Conservation (phyloP, 2,113 vertebrate species). For the Apteryx mantelli region DNA sequence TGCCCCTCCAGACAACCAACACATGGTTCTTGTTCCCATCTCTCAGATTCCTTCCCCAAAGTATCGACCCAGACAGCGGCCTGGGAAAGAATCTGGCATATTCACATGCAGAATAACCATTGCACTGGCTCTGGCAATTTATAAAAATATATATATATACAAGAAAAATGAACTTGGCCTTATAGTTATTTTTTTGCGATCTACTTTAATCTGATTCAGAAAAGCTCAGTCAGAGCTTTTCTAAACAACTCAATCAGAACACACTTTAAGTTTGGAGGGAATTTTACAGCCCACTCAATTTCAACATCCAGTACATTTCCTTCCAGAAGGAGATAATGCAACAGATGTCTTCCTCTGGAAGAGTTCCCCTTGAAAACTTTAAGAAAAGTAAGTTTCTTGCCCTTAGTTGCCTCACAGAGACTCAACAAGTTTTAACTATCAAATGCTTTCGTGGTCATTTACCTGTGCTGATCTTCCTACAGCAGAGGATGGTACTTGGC, state of each 20-base stretch:
- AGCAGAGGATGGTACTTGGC: background rate
- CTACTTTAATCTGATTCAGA: background rate
- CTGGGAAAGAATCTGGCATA: background rate
- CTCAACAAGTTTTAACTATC: background rate
- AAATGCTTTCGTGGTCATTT: fast-evolving
- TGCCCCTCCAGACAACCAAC: background rate
- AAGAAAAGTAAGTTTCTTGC: background rate
- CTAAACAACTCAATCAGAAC: background rate
- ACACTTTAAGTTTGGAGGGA: background rate
- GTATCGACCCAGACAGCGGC: background rate
- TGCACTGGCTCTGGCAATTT: background rate
- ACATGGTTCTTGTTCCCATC: background rate
- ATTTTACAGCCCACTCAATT: background rate
- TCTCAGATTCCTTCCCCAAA: background rate
- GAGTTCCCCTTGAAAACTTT: background rate
- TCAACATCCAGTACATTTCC: background rate
- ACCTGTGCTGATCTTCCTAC: fast-evolving
- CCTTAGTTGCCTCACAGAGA: fast-evolving
- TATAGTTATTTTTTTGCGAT: background rate
- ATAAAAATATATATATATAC: too few species aligned
- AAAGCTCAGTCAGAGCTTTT: background rate
- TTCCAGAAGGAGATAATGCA: background rate
- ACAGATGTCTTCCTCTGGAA: background rate
- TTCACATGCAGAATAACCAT: fast-evolving
- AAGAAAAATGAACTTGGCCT: background rate